A percentile compares a stretch with the other conserved stretches of the same genome.
Evolutionary conservation across 2,113 vertebrate genomes (phyloP).

Genomic region (Copsychus sechellarum): DNA sequence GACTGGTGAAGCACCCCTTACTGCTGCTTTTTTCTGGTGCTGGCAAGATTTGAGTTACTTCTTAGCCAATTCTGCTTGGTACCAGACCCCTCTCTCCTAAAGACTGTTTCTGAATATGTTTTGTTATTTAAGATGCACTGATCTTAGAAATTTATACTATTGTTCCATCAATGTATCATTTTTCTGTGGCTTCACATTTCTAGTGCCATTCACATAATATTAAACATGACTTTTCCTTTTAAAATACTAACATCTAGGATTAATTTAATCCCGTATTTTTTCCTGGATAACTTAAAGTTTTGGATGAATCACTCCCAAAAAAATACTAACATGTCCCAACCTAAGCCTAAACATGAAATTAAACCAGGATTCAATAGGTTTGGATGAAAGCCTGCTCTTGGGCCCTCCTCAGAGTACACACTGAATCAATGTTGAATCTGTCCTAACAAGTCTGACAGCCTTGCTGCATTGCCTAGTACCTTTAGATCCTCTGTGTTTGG

Average conservation of each 20-base stretch:
- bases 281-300: constrained; percentile 58
- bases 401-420: constrained; percentile 17
- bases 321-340: constrained; percentile 56
- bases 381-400: constrained; percentile 52
- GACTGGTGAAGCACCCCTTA: background rate
- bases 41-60: background rate
- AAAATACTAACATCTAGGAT: constrained; percentile 56
- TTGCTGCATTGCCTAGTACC: background rate
- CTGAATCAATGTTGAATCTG: constrained; percentile 10
- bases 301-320: constrained; percentile 46
- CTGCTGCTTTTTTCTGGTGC: background rate
- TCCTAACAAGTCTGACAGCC: constrained; percentile 25
- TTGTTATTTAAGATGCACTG: background rate
- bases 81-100: background rate
- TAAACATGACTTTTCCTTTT: constrained; percentile 37
- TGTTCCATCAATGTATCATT: constrained; percentile 20
- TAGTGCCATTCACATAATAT: constrained; percentile 27
- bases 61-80: background rate
- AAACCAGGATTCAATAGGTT: constrained; percentile 44
- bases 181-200: constrained; percentile 45
- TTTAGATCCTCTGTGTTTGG: background rate
- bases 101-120: background rate
- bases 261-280: constrained; percentile 63
- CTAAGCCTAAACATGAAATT: constrained; percentile 35
- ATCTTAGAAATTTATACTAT: background rate